Evolutionary conservation across 2,797 vertebrate species (phyloP).

Genomic region (Enteromius anoplus): DNA sequence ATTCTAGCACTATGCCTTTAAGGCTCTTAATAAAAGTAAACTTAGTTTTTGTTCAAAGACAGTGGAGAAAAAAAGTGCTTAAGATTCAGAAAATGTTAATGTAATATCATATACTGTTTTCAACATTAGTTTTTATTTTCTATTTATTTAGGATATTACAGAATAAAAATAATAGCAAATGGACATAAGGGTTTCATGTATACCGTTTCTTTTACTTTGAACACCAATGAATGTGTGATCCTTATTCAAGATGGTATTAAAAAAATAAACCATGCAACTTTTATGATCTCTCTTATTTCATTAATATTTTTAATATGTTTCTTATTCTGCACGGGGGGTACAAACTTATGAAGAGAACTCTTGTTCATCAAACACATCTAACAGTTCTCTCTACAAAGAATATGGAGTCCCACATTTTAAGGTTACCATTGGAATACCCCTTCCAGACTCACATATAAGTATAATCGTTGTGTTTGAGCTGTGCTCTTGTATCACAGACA

Average conservation of each 20-base stretch:
- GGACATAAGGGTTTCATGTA: neutral
- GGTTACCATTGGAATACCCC: neutral
- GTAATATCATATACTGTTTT: too few relatives aligned
- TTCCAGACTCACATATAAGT: neutral
- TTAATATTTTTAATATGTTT: too few relatives aligned
- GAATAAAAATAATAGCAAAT: neutral
- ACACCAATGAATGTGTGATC: too few relatives aligned
- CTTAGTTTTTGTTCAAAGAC: neutral
- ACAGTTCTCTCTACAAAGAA: neutral
- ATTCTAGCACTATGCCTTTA: neutral
- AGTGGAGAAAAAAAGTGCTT: too few relatives aligned
- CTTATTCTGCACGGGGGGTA: too few relatives aligned
- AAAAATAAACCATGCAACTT: too few relatives aligned
- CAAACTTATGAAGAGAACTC: neutral
- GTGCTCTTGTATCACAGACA: neutral
- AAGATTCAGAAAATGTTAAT: too few relatives aligned
- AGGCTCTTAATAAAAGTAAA: neutral
- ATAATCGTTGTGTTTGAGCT: neutral
- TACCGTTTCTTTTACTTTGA: too few relatives aligned
- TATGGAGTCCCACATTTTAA: neutral
- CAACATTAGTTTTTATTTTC: too few relatives aligned
- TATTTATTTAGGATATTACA: neutral
- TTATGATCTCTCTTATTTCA: too few relatives aligned
- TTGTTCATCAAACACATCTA: neutral
- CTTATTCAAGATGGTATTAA: too few relatives aligned